Evolutionary conservation across 2,797 vertebrate genomes (phyloP).

Genomic region (Muraenolepis orangiensis): DNA sequence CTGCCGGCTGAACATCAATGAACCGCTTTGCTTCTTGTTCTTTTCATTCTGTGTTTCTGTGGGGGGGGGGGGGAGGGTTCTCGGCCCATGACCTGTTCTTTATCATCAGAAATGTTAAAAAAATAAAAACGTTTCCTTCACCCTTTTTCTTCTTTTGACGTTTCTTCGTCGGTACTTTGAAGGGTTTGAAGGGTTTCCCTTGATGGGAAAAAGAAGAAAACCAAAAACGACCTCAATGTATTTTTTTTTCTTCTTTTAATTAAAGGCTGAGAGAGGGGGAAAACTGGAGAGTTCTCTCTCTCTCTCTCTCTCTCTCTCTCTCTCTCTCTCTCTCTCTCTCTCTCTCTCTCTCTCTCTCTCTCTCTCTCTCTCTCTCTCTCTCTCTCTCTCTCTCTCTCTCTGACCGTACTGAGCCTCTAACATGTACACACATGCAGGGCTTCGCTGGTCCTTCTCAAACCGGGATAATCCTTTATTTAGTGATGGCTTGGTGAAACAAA

Average conservation of each 20-base stretch:
- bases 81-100: constrained; percentile 20
- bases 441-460: no score
- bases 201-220: constrained; percentile 34
- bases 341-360: constrained; percentile 19
- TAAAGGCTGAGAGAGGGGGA: not conserved
- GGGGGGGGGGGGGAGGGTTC: no score
- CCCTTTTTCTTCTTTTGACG: not conserved
- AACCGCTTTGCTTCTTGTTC: not conserved
- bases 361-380: constrained; percentile 48
- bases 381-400: not conserved
- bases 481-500: not conserved
- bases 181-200: constrained; percentile 45
- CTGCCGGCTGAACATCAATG: not conserved
- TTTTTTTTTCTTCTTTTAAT: constrained; percentile 8
- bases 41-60: constrained; percentile 29
- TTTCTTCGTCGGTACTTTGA: constrained; percentile 21
- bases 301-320: constrained; percentile 32
- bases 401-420: no score
- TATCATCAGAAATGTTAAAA: constrained; percentile 23
- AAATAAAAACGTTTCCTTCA: constrained; percentile 9
- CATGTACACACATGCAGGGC: no score
- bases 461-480: not conserved
- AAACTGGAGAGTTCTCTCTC: constrained; percentile 3
- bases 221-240: not conserved
- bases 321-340: not conserved